Percentiles rank a stretch among this genome's conserved stretches.
These are phyloP conservation scores for Eurytoma californica DNA, from an alignment of 2,888 invertebrate species.

Conservation along the genomic window DNA sequence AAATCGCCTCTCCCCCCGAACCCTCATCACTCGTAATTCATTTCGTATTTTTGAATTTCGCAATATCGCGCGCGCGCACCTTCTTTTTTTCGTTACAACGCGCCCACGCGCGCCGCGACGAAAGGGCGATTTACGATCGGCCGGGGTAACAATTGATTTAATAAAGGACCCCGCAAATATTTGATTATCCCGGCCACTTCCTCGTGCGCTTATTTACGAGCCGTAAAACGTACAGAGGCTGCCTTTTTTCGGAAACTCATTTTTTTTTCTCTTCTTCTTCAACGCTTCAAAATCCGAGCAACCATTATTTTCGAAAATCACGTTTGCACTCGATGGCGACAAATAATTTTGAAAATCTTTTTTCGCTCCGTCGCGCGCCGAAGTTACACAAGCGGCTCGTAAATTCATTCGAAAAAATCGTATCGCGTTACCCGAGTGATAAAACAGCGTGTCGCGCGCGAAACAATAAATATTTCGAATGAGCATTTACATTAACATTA, in stretches of 20 bases:
- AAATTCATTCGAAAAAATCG: too few species aligned
- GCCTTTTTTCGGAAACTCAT: too few species aligned
- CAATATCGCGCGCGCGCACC: conserved; percentile 10
- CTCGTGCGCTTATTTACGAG: background rate
- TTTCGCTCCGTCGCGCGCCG: too few species aligned
- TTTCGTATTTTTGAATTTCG: conserved; percentile 38
- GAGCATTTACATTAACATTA: too few species aligned
- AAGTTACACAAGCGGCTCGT: too few species aligned
- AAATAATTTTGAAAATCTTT: too few species aligned
- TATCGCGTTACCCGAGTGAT: too few species aligned
- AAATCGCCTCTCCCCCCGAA: background rate
- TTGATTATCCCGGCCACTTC: background rate
- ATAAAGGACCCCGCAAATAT: conserved; percentile 32
- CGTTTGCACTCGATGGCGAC: too few species aligned
- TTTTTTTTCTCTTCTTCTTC: too few species aligned
- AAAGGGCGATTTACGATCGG: conserved; percentile 27
- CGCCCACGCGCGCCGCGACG: conserved; percentile 23
- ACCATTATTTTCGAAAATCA: too few species aligned
- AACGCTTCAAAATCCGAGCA: too few species aligned
- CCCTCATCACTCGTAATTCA: conserved; percentile 23
- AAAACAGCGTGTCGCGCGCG: background rate
- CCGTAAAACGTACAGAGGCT: too few species aligned
- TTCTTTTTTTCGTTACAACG: background rate
- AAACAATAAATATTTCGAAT: background rate
- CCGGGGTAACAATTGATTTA: conserved; percentile 35